These are phyloP conservation scores for Epiblema foenella DNA, from an alignment of 2,888 invertebrate species.

Conservation along the genomic window DNA sequence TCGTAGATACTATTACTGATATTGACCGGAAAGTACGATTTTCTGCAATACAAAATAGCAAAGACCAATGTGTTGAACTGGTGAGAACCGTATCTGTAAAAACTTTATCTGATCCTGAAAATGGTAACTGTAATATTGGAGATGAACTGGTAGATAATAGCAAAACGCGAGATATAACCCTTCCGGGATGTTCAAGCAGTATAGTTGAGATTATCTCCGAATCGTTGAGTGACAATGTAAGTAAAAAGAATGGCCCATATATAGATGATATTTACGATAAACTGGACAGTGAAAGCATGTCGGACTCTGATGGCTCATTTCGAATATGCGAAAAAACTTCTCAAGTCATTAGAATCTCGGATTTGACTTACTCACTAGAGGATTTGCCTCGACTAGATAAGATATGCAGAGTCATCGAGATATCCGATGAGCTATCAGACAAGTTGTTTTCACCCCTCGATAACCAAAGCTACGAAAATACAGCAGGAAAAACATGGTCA, in stretches of 20 bases:
- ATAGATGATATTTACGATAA: slow-evolving; percentile 74
- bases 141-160: background rate
- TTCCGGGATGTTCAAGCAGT: slow-evolving; percentile 9
- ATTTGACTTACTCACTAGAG: slow-evolving; percentile 72
- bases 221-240: slow-evolving; percentile 50
- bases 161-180: background rate
- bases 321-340: slow-evolving; percentile 69
- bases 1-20: background rate
- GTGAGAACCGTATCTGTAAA: background rate
- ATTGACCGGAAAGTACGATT: background rate
- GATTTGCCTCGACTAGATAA: slow-evolving; percentile 73
- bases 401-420: slow-evolving; percentile 79
- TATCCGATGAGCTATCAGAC: slow-evolving; percentile 77
- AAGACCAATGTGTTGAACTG: background rate
- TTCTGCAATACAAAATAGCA: no score
- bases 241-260: slow-evolving; percentile 46
- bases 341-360: slow-evolving; percentile 69
- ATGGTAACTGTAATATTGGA: background rate
- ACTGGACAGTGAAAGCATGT: slow-evolving; percentile 71
- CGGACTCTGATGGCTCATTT: slow-evolving; percentile 72
- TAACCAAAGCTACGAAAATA: slow-evolving; percentile 45
- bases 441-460: slow-evolving; percentile 68
- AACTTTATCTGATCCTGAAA: background rate
- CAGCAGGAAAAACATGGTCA: slow-evolving; percentile 66
- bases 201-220: slow-evolving; percentile 40